phyloP scores from a whole-genome alignment of 2,797 vertebrate genomes.

The Pampus argenteus region DNA sequence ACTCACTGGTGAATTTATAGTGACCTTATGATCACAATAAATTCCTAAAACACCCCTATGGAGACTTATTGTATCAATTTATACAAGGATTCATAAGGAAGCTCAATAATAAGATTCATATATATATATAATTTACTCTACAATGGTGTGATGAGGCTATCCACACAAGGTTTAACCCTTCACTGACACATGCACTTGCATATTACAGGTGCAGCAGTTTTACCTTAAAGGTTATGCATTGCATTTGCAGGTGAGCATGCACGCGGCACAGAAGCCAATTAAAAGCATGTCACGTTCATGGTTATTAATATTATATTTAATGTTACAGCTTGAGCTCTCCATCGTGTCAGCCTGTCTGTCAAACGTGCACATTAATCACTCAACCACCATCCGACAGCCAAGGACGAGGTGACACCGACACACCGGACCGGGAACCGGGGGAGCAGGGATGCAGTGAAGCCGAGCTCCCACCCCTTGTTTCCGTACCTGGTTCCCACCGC shows the following conservation, averaged over 20 bases:
- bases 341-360: conserved; percentile 34
- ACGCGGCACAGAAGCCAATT: conserved; percentile 24
- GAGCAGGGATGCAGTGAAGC: conserved; percentile 27
- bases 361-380: conserved; percentile 50
- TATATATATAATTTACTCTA: conserved; percentile 12
- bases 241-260: conserved; percentile 55
- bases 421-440: conserved; percentile 42
- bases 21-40: conserved; percentile 15
- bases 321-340: conserved; percentile 3
- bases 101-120: conserved; percentile 12
- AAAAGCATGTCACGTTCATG: conserved; percentile 49
- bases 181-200: background rate
- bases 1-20: background rate
- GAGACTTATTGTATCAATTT: background rate
- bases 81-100: conserved; percentile 2
- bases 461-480: background rate
- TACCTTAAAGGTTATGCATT: conserved; percentile 5
- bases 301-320: background rate
- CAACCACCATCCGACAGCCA: conserved; percentile 47
- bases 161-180: conserved; percentile 26
- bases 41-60: background rate
- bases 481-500: background rate
- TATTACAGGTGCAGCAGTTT: conserved; percentile 18
- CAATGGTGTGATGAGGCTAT: background rate
- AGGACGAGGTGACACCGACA: conserved; percentile 76